Base-by-base conservation (phyloP, 2,888 invertebrate genomes). In the Yponomeuta evonymella region DNA sequence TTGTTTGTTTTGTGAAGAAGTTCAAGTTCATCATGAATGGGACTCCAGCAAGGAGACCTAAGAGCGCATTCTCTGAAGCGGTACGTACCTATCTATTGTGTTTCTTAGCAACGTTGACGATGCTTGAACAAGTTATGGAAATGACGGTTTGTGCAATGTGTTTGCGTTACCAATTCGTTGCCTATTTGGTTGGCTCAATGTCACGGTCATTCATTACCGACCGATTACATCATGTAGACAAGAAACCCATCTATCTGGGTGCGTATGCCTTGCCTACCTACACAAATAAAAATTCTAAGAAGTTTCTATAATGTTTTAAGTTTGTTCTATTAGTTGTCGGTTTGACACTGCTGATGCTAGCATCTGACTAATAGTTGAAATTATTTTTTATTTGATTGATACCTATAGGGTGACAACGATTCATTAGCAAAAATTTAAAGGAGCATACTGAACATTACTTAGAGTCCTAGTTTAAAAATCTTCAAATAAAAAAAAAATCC, bases 11-110 rank as follows among this genome's bases (percentile, higher is more conserved):
- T 81, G 81, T 83, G 78, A 75, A 75, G 75, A 74, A 71, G 75
- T 75, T 75, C 73, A 73, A 81, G 79, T 77, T 79, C 85, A 86
- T 81, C 82, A 92, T 92, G 91, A 92, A 91, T 87, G 92, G 90
- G 77, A 89, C 90, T 76, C 91, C 91, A 76, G 80, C 88, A 72
- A 86, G 92, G 77, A 88, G 88, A 79, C 89, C 91, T 65, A 91
- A 90, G 82, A 91, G 85, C 79, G 90, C 90, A 76, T 92, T 91
- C 80, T 90, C 89, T 75, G 92, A 91, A 80, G 85, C 84, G 88
- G 91, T 90, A 82, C 86, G 89, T 79, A 70, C 67, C 70, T 69
- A 70, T 69, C 70, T 69, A 68, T 72, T 62, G 51, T 58, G 15
- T 58, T 3, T 58, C 51, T 58, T 12, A 4, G 15, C 51, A 58